Conservation (phyloP, 1,140 invertebrate species). For the Drosophila melanogaster region Release_6_plus_ISO1_MT NC_004354.4:15864001-15864500, state of each 20-base stretch:
- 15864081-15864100: slow-evolving; percentile 70
- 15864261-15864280: slow-evolving; percentile 36
- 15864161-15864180: slow-evolving; percentile 75
- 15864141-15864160: slow-evolving; percentile 80
- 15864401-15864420: slow-evolving; percentile 15
- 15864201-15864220: slow-evolving; percentile 75
- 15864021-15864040: slow-evolving; percentile 80
- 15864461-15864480: slow-evolving; percentile 13
- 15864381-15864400: slow-evolving; percentile 24
- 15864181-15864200: slow-evolving; percentile 78
- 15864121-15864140: slow-evolving; percentile 79
- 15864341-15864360: slow-evolving; percentile 44
- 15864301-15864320: slow-evolving; percentile 1
- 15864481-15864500: slow-evolving; percentile 15
- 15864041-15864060: slow-evolving; percentile 79
- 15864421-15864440: background rate
- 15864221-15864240: slow-evolving; percentile 71
- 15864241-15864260: slow-evolving; percentile 63
- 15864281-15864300: slow-evolving; percentile 18
- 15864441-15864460: slow-evolving; percentile 4
- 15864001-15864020: slow-evolving; percentile 80
- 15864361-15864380: slow-evolving; percentile 20
- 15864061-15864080: slow-evolving; percentile 78
- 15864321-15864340: slow-evolving; percentile 12
- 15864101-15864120: slow-evolving; percentile 74